These are phyloP conservation scores for Bostrychus sinensis DNA, from an alignment of 2,113 vertebrate genomes.

Conservation along the genomic window DNA sequence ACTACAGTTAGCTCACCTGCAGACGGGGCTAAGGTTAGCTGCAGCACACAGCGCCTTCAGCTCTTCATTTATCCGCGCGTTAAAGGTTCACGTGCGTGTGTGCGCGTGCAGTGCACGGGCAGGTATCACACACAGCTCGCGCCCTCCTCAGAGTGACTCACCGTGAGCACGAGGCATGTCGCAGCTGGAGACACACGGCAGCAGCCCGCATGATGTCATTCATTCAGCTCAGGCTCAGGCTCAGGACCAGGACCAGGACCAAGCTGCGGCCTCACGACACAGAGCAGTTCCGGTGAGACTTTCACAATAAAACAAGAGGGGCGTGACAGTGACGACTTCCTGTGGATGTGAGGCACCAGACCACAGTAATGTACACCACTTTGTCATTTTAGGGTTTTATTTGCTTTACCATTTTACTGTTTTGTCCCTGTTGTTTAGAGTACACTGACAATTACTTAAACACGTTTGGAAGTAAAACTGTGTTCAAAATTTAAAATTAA, in stretches of 20 bases:
- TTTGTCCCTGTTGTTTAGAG: too few relatives aligned
- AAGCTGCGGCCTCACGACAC: neutral
- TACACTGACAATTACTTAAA: too few relatives aligned
- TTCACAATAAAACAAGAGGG: conserved; percentile 14
- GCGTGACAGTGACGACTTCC: neutral
- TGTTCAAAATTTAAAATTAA: too few relatives aligned
- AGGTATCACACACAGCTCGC: neutral
- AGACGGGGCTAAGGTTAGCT: conserved; percentile 6
- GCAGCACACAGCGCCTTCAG: neutral
- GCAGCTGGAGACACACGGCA: conserved; percentile 28
- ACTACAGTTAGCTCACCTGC: neutral
- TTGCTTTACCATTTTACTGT: too few relatives aligned
- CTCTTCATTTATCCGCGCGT: too few relatives aligned
- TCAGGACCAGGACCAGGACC: neutral
- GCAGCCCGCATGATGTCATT: conserved; percentile 57
- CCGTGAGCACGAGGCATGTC: conserved; percentile 28
- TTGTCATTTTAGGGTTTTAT: too few relatives aligned
- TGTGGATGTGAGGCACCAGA: too few relatives aligned
- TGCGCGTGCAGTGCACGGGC: neutral
- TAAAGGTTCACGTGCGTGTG: neutral
- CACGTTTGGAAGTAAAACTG: too few relatives aligned
- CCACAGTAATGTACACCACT: too few relatives aligned
- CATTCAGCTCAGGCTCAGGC: conserved; percentile 9
- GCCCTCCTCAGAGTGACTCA: conserved; percentile 7
- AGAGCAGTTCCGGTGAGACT: neutral